A percentile compares a stretch with the other conserved stretches of the same genome.
Conservation (phyloP, 2,797 vertebrate genomes). For the Vespertilio murinus region DNA sequence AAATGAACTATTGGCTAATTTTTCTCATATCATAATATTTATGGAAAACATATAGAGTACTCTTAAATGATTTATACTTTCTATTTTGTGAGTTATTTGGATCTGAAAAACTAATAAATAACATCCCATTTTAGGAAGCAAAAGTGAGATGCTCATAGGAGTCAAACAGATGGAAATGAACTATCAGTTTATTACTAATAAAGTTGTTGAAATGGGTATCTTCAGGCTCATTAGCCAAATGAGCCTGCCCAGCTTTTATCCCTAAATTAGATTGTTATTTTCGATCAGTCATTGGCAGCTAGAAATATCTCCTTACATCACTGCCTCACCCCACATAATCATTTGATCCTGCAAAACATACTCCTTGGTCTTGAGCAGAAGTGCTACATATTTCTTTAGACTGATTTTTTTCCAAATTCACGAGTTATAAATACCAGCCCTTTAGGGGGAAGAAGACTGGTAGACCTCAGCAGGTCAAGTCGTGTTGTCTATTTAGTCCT, state of each 20-base stretch:
- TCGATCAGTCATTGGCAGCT: not conserved
- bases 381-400: not conserved
- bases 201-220: not conserved
- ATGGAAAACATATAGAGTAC: slow-evolving; percentile 12
- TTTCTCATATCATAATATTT: slow-evolving; percentile 46
- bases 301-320: not conserved
- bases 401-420: not conserved
- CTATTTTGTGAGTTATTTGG: not conserved
- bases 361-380: not conserved
- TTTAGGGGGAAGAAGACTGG: not conserved
- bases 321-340: not conserved
- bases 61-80: slow-evolving; percentile 15
- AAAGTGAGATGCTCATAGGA: not conserved
- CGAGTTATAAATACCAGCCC: not conserved
- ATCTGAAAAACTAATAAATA: not conserved
- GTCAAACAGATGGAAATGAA: not conserved
- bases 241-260: not conserved
- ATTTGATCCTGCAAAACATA: not conserved
- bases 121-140: not conserved
- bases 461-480: not conserved
- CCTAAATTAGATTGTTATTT: not conserved
- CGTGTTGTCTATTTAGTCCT: not conserved
- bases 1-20: slow-evolving; percentile 13
- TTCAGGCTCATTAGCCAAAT: not conserved
- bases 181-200: not conserved